These are phyloP conservation scores for Eumaeus atala DNA, from an alignment of 1,140 invertebrate genomes.

Conservation along the genomic window DNA sequence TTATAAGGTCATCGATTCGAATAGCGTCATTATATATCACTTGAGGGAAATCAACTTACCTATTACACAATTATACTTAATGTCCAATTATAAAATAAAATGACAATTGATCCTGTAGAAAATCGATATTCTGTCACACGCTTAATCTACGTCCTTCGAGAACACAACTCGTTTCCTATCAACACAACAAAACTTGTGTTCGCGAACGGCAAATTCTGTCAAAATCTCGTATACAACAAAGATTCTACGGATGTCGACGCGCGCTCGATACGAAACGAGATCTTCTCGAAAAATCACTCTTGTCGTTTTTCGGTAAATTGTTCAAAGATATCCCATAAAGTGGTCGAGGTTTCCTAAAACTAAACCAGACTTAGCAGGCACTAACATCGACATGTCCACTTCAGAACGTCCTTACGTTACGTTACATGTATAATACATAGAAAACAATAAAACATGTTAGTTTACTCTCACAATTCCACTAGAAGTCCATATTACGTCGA, in stretches of 20 bases:
- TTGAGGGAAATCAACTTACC: constrained; percentile 58
- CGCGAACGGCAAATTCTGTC: constrained; percentile 27
- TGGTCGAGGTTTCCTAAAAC: constrained; percentile 62
- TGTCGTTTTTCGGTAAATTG: constrained; percentile 63
- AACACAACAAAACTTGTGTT: too few relatives aligned
- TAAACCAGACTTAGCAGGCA: constrained; percentile 67
- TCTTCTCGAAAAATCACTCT: constrained; percentile 39
- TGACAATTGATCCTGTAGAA: constrained; percentile 62
- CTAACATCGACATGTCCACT: constrained; percentile 45
- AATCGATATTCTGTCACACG: constrained; percentile 65
- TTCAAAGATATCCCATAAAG: constrained; percentile 54
- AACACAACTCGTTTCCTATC: constrained; percentile 30
- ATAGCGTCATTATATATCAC: constrained; percentile 61
- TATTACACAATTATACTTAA: constrained; percentile 23
- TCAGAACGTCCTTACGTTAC: constrained; percentile 44
- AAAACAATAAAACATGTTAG: constrained; percentile 62
- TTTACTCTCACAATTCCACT: constrained; percentile 68
- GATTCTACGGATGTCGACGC: constrained; percentile 44
- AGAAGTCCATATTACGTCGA: constrained; percentile 54
- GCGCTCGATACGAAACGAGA: constrained; percentile 24
- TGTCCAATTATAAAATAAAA: constrained; percentile 31
- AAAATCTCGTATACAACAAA: constrained; percentile 48
- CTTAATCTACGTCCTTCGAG: constrained; percentile 55
- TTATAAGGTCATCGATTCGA: constrained; percentile 60
- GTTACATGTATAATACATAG: constrained; percentile 63